Evolutionary conservation across 2,888 invertebrate genomes (phyloP).

Genomic region (Leptinotarsa peninsularis): DNA sequence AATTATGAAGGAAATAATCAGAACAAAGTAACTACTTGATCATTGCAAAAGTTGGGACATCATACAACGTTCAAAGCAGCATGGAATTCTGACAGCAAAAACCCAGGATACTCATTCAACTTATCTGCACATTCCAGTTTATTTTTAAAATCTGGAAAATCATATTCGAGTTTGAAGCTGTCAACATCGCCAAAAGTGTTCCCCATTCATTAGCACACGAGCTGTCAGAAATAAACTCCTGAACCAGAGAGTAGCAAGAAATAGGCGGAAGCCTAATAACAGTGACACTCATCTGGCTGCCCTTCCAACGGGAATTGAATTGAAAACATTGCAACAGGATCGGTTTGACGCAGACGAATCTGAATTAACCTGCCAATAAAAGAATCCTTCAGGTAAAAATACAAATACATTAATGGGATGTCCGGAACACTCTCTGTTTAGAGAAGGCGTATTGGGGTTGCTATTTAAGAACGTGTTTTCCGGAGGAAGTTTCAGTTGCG

Average conservation of each 20-base stretch:
- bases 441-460: conserved; percentile 31
- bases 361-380: conserved; percentile 38
- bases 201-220: background rate
- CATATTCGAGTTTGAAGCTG: no score
- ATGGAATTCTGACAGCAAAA: no score
- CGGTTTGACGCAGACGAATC: conserved; percentile 27
- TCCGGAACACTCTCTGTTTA: conserved; percentile 36
- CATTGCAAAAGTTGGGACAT: no score
- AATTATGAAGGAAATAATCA: no score
- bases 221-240: background rate
- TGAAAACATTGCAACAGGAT: conserved; percentile 18
- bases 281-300: no score
- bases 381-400: conserved; percentile 35
- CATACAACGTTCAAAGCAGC: no score
- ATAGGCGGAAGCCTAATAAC: no score
- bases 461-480: conserved; percentile 37
- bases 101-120: no score
- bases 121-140: no score
- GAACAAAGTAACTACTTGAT: no score
- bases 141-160: no score
- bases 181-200: background rate
- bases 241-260: background rate
- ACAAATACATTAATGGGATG: conserved; percentile 32
- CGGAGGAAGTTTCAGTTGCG: conserved; percentile 20
- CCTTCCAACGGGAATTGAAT: background rate